Conservation (phyloP, 2,888 invertebrate species). For the Erebia epiphron region DNA sequence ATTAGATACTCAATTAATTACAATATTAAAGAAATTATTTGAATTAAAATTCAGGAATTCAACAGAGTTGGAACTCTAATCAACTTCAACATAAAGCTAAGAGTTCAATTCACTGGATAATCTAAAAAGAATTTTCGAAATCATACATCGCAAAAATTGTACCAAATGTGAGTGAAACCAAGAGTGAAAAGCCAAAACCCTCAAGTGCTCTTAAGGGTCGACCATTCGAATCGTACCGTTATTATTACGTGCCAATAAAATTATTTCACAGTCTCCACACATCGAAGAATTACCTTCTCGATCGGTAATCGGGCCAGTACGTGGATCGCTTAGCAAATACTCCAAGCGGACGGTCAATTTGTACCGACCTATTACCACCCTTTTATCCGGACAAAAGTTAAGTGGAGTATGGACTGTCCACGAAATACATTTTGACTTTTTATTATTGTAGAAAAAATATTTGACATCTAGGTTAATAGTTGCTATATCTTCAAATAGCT, state of each 20-base stretch:
- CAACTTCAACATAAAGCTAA: no score
- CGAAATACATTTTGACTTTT: background rate
- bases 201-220: constrained; percentile 18
- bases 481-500: no score
- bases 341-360: constrained; percentile 57
- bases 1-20: no score
- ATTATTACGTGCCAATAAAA: constrained; percentile 32
- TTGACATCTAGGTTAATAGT: background rate
- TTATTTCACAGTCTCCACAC: constrained; percentile 39
- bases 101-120: background rate
- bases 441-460: background rate
- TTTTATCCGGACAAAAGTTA: constrained; percentile 49
- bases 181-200: constrained; percentile 6
- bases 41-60: no score
- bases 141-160: background rate
- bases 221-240: constrained; percentile 30
- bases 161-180: background rate
- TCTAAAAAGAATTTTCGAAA: background rate
- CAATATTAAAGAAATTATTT: no score
- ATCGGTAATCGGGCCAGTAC: constrained; percentile 48
- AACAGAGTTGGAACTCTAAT: no score
- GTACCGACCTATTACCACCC: constrained; percentile 53
- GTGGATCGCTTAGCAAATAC: constrained; percentile 57
- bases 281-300: constrained; percentile 46
- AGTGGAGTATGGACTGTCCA: constrained; percentile 20